Percentiles rank a stretch among this genome's conserved stretches.
These are phyloP conservation scores for Etheostoma perlongum DNA, from an alignment of 2,797 vertebrate species.

Conservation along the genomic window DNA sequence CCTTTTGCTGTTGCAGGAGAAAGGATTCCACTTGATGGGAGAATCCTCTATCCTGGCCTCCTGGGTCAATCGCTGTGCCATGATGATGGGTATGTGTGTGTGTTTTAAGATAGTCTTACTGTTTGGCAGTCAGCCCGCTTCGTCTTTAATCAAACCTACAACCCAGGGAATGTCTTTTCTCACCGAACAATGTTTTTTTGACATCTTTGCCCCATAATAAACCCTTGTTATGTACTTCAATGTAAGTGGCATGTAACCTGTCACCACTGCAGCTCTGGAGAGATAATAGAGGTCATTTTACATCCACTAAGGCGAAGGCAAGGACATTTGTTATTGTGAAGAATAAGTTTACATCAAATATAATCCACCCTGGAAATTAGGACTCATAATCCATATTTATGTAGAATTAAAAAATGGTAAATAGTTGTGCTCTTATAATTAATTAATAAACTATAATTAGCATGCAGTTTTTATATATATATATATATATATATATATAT, in stretches of 20 bases:
- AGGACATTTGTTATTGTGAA: neutral
- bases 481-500: too few relatives aligned
- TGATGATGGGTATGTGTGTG: slow-evolving; percentile 90
- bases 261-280: neutral
- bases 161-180: neutral
- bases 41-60: slow-evolving; percentile 88
- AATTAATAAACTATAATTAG: neutral
- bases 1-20: slow-evolving; percentile 79
- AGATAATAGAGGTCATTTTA: neutral
- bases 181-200: slow-evolving; percentile 9
- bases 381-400: neutral
- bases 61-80: slow-evolving; percentile 86
- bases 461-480: neutral
- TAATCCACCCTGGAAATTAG: neutral
- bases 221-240: neutral
- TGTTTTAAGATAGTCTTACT: slow-evolving; percentile 5
- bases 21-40: slow-evolving; percentile 91
- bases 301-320: neutral
- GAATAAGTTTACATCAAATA: neutral
- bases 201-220: slow-evolving; percentile 3
- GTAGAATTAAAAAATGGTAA: neutral
- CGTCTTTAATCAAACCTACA: slow-evolving; percentile 32
- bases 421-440: neutral
- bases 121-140: slow-evolving; percentile 13
- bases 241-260: neutral